These are phyloP conservation scores for Caenorhabditis macrosperma DNA, from an alignment of 2,888 invertebrate genomes.

Conservation along the genomic window DNA sequence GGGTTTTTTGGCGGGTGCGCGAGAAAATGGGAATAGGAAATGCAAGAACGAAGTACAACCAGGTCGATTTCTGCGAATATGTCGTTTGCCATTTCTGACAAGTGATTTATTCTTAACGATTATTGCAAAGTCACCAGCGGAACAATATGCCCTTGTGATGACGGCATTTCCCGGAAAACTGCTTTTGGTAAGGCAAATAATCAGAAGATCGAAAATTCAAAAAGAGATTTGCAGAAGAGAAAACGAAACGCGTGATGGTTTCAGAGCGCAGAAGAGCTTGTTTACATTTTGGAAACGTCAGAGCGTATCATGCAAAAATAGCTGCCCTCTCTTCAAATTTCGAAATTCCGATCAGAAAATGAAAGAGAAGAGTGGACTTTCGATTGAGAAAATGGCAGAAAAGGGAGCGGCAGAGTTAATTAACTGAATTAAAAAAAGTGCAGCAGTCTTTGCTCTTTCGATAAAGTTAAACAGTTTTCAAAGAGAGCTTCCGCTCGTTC, in stretches of 20 bases:
- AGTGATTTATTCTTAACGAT: too few species aligned
- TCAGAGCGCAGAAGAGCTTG: not conserved
- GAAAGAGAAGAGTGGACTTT: not conserved
- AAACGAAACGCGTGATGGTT: not conserved
- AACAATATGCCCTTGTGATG: too few species aligned
- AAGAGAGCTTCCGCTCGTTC: too few species aligned
- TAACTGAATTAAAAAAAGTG: not conserved
- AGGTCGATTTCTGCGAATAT: not conserved
- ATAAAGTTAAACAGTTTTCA: too few species aligned
- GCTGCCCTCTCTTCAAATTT: not conserved
- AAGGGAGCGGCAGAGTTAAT: not conserved
- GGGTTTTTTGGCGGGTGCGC: conserved; percentile 2
- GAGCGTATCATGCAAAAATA: conserved; percentile 11
- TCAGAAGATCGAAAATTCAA: not conserved
- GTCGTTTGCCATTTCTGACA: too few species aligned
- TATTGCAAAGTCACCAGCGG: too few species aligned
- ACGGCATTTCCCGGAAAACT: not conserved
- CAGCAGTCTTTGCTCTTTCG: too few species aligned
- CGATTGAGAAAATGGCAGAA: not conserved
- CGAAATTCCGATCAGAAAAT: not conserved
- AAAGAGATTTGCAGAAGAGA: not conserved
- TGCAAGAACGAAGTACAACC: conserved; percentile 13
- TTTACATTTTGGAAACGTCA: conserved; percentile 4
- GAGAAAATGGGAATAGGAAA: conserved; percentile 23
- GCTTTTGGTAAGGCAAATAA: not conserved